These are phyloP conservation scores for Budorcas taxicolor DNA, from an alignment of 2,113 vertebrate genomes.

Conservation along the genomic window DNA sequence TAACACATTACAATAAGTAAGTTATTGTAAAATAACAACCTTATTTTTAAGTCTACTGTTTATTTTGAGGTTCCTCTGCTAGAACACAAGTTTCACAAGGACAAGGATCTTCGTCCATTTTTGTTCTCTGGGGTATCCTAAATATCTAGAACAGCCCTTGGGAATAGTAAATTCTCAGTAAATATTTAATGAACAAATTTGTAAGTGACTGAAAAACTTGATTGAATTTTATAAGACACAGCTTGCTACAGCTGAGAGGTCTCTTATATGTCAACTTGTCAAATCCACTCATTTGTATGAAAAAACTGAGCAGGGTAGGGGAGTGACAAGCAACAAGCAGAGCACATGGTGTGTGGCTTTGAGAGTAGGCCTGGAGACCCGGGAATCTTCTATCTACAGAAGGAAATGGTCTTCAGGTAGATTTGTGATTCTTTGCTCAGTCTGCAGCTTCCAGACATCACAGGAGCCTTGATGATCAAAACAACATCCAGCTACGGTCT, in stretches of 20 bases:
- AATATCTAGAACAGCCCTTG: background rate
- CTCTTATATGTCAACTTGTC: conserved; percentile 3
- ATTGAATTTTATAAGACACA: background rate
- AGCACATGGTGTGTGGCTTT: background rate
- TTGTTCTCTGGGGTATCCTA: background rate
- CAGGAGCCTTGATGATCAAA: background rate
- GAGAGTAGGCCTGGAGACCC: background rate
- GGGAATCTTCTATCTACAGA: background rate
- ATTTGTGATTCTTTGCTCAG: background rate
- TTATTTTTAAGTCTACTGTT: background rate
- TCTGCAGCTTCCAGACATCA: background rate
- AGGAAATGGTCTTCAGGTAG: background rate
- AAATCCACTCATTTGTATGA: background rate
- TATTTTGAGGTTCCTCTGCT: background rate
- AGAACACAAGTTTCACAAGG: background rate
- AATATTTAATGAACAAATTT: background rate
- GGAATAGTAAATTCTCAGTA: background rate
- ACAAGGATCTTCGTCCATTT: background rate
- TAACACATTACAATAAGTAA: background rate
- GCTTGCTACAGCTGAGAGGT: background rate
- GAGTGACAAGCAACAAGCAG: background rate
- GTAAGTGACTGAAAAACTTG: background rate
- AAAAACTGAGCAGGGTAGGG: background rate
- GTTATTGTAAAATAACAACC: background rate
- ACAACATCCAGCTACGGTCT: background rate